Evolutionary conservation across 1,140 invertebrate genomes (phyloP), one percentile per base, ranked within the genome.

Genomic region (Phymorhynchus buccinoides): DNA sequence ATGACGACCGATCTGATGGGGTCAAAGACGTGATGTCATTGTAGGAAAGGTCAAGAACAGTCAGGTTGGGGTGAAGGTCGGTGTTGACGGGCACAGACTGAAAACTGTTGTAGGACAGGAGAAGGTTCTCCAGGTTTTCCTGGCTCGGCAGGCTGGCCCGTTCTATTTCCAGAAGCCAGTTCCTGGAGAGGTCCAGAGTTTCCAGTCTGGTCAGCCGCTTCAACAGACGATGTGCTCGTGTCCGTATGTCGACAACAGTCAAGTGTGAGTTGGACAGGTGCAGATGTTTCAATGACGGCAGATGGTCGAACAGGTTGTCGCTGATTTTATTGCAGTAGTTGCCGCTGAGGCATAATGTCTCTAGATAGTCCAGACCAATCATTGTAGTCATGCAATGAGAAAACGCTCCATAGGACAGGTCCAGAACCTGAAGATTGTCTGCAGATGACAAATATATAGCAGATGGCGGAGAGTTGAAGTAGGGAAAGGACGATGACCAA

Each of bases 311-410:
- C 18, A 79, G 18, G 41, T n/a, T 79, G 41, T 79, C 77, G 42
- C 77, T 79, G 27, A 79, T 79, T n/a, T 79, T 79, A 44, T 79
- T 32, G n/a, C 77, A 79, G 77, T 79, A 79, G 44, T 79, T 79
- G n/a, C 77, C 77, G 37, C 77, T 79, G 6, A 79, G 44, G 42
- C 52, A 42, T 4, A 79, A 32, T 3, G 77, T 79, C 32, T 79
- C 77, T 14, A 79, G 77, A 12, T 79, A n/a, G 4, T 79, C 3
- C 1, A 79, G 18, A 7, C 77, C 77, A 12, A 52, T 12, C 27
- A 79, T 18, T 22, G 77, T 79, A n/a, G 77, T 79, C 30, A 52
- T 4, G 42, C 77, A 79, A 14, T 48, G 41, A 35, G 77, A 79
- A 9, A 52, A n/a, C 1, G 32, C 1, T 1, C 77, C 41, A 41